Evolutionary conservation across 2,113 vertebrate species (phyloP).

Genomic region (Eudyptes chrysolophus): DNA sequence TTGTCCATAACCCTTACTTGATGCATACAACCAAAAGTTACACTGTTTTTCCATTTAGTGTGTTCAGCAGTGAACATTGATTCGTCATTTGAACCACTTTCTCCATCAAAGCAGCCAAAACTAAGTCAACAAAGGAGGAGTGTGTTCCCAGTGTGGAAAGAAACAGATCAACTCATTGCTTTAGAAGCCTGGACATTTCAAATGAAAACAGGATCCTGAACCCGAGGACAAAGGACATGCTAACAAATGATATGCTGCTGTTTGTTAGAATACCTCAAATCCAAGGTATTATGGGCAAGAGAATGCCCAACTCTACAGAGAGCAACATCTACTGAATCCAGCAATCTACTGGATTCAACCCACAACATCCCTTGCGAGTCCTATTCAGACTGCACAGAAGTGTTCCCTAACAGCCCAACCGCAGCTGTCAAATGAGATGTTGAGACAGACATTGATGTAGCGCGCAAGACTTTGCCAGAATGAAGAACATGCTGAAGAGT

Average conservation of each 20-base stretch:
- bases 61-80: not conserved
- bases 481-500: not conserved
- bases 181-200: not conserved
- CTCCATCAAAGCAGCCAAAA: slow-evolving; percentile 35
- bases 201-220: not conserved
- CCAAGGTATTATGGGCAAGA: not conserved
- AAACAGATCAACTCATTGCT: not conserved
- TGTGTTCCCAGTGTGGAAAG: not conserved
- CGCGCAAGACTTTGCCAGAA: not conserved
- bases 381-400: not conserved
- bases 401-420: not conserved
- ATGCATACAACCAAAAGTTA: not conserved
- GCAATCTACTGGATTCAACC: not conserved
- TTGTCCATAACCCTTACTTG: not conserved
- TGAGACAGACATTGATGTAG: not conserved
- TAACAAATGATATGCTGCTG: not conserved
- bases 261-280: not conserved
- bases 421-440: not conserved
- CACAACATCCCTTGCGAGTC: not conserved
- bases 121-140: not conserved
- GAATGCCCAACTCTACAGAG: not conserved
- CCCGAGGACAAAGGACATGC: not conserved
- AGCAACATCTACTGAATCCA: not conserved
- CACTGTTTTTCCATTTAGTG: not conserved
- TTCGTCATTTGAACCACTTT: slow-evolving; percentile 28